Evolutionary conservation across 1,140 invertebrate genomes (phyloP).

Genomic region (Drosophila arizonae): DNA sequence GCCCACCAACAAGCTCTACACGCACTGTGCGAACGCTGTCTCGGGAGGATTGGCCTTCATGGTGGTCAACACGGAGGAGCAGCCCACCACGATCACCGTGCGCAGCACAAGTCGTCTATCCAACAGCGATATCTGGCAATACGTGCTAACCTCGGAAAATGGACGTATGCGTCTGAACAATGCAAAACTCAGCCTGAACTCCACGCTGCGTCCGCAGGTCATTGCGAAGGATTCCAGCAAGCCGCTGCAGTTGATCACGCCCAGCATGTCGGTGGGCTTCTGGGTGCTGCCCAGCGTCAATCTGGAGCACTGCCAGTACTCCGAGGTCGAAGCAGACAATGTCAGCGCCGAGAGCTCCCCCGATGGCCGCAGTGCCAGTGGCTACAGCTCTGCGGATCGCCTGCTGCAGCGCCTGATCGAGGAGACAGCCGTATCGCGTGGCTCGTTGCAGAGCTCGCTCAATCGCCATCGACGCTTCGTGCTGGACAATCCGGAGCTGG

Average conservation of each 20-base stretch:
- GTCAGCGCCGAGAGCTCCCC: constrained; percentile 35
- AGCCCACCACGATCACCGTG: constrained; percentile 60
- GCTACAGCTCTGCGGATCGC: constrained; percentile 71
- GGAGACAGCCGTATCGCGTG: constrained; percentile 62
- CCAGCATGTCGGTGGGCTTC: constrained; percentile 74
- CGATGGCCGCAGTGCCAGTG: constrained; percentile 25
- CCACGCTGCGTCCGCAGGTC: constrained; percentile 60
- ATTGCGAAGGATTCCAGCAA: constrained; percentile 55
- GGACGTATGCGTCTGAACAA: constrained; percentile 64
- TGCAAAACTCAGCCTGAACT: constrained; percentile 54
- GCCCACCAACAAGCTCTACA: constrained; percentile 71
- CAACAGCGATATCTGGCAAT: constrained; percentile 73
- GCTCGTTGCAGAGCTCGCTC: constrained; percentile 45
- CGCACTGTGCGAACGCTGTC: constrained; percentile 74
- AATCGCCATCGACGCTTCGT: constrained; percentile 67
- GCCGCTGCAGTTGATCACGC: constrained; percentile 62
- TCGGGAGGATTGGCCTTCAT: constrained; percentile 76
- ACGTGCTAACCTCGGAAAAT: constrained; percentile 58
- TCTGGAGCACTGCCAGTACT: constrained; percentile 75
- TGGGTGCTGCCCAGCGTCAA: constrained; percentile 75
- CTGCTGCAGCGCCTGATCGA: constrained; percentile 72
- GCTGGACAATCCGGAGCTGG: constrained; percentile 49
- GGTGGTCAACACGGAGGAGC: constrained; percentile 75
- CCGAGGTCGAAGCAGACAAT: constrained; percentile 63
- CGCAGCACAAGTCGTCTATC: constrained; percentile 54